A percentile compares a stretch with the other conserved stretches of the same genome.
Evolutionary conservation across 2,888 invertebrate genomes (phyloP).

Genomic region (Eristalis pertinax): DNA sequence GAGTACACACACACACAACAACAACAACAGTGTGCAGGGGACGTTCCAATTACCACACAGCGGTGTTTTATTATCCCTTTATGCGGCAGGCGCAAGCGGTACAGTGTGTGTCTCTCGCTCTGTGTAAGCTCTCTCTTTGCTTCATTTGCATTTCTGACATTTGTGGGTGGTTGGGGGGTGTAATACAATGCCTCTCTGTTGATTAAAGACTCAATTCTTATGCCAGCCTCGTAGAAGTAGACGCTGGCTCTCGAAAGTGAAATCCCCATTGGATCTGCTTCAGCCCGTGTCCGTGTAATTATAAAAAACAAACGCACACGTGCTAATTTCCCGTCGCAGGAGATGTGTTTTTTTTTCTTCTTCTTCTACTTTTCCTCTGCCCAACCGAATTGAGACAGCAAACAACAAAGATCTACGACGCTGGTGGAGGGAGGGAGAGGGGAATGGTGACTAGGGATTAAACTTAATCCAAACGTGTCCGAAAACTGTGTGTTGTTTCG

Average conservation of each 20-base stretch:
- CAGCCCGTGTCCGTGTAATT: conserved; percentile 10
- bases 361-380: neutral
- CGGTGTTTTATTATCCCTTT: conserved; percentile 64
- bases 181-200: conserved; percentile 28
- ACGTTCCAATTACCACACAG: conserved; percentile 64
- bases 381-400: conserved; percentile 38
- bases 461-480: conserved; percentile 65
- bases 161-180: conserved; percentile 1
- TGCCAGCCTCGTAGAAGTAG: conserved; percentile 42
- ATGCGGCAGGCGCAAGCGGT: conserved; percentile 17
- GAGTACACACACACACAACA: conserved; percentile 32
- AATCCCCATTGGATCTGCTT: neutral
- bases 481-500: conserved; percentile 50
- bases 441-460: conserved; percentile 26
- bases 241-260: conserved; percentile 54
- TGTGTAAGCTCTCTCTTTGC: conserved; percentile 12
- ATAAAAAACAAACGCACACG: conserved; percentile 61
- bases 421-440: neutral
- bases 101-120: conserved; percentile 4
- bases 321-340: conserved; percentile 47
- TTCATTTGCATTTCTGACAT: conserved; percentile 63
- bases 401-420: conserved; percentile 29
- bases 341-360: neutral
- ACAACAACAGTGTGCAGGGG: conserved; percentile 5
- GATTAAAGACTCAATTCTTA: conserved; percentile 62